Evolutionary conservation across 2,113 vertebrate species (phyloP).

Genomic region (Aix galericulata): DNA sequence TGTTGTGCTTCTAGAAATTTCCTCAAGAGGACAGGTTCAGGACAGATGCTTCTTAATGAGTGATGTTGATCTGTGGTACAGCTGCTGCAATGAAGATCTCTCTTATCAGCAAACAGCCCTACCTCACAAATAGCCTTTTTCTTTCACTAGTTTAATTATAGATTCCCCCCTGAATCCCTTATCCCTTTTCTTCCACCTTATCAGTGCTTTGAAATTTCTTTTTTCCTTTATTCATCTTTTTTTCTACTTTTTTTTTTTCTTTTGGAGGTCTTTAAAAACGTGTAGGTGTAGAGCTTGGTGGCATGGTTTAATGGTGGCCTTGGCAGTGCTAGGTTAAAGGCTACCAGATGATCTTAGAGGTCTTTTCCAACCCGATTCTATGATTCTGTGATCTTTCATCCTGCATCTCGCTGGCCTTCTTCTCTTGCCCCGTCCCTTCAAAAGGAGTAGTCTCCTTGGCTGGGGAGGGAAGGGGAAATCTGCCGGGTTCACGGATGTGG

Average conservation of each 20-base stretch:
- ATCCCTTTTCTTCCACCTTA: neutral
- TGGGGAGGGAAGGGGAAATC: neutral
- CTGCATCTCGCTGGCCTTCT: neutral
- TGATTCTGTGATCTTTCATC: neutral
- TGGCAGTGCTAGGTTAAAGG: no score
- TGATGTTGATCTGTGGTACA: neutral
- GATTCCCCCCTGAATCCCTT: neutral
- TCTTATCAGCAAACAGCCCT: neutral
- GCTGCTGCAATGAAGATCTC: neutral
- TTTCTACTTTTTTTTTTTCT: no score
- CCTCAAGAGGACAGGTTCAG: neutral
- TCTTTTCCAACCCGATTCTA: no score
- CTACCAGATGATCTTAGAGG: no score
- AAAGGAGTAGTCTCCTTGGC: neutral
- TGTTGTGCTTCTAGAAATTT: neutral
- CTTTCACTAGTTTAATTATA: neutral
- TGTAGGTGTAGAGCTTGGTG: no score
- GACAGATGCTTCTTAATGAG: accelerated
- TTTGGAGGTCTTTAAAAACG: no score
- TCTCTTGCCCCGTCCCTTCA: neutral
- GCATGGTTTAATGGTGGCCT: no score
- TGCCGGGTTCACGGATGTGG: neutral
- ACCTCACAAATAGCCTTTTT: neutral
- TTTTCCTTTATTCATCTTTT: neutral
- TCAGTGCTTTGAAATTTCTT: neutral